Evolutionary conservation across 2,888 invertebrate genomes (phyloP), one percentile per base, ranked within the genome.

Genomic region (Luperina nickerlii): DNA sequence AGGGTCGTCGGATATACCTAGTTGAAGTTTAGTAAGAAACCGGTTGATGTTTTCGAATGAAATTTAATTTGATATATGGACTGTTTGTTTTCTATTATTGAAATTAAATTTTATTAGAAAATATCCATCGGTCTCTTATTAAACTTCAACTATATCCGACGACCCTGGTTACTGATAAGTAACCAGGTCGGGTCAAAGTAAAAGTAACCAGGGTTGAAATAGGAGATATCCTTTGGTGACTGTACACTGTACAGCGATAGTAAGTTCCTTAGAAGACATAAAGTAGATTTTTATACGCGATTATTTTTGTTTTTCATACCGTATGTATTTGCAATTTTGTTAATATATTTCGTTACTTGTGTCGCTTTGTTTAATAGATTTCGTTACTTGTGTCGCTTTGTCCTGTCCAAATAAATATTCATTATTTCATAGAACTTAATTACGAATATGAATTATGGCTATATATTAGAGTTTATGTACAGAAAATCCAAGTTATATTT

Each of bases 351-450:
- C 8, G 24, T 70, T 13, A 67, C 7, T 54, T 60, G 45, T 60
- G 42, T 45, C 20, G 42, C 63, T 74, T 82, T 82, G 82, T 48
- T 27, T 62, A 45, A 54, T 66, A 15, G 15, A 27, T 42, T 60
- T 62, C 8, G 24, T 70, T 13, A 67, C 7, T 54, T 60, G 45
- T 60, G 42, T 45, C 20, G 42, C 63, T 74, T 82, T 82, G 82
- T 82, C 15, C 51, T 85, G 85, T 82, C 82, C 3, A 42, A 81
- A 74, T 69, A 63, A 84, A 72, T 63, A 71, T 42, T 45, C 20
- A 73, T 45, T 45, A 81, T 57, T 54, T 73, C 24, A 38, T 20
- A 24, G 20, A 57, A 78, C 48, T 20, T 54, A 51, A 77, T 81
- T 8, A 76, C 54, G 13, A 9, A 70, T 1, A 15, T 72, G 15